Percentiles rank a stretch among this genome's conserved stretches.
Evolutionary conservation across 2,797 vertebrate species (phyloP).

Genomic region (Onychomys arenicola): DNA sequence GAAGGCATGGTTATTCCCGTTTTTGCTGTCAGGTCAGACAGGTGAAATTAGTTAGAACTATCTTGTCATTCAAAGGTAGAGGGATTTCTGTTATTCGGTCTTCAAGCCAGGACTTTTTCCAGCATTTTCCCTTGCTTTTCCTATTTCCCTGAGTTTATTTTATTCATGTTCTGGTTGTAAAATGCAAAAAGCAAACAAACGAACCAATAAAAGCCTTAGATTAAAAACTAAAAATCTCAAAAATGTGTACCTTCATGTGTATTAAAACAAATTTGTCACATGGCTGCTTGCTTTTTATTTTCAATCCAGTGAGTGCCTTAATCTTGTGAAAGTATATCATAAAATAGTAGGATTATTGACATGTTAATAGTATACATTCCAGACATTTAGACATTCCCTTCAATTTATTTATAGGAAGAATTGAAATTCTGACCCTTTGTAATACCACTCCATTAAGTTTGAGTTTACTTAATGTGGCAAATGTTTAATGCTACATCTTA

Average conservation of each 20-base stretch:
- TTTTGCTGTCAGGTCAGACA: background rate
- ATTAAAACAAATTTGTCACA: constrained; percentile 24
- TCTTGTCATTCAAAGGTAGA: background rate
- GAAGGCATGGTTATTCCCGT: background rate
- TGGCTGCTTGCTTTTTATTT: constrained; percentile 4
- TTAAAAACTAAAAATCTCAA: constrained; percentile 43
- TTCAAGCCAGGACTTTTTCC: background rate
- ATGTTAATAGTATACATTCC: background rate
- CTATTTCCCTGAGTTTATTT: constrained; percentile 12
- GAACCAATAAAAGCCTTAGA: background rate
- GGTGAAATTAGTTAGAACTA: background rate
- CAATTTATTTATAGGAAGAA: constrained; percentile 56
- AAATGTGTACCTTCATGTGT: background rate
- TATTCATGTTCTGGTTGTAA: constrained; percentile 1
- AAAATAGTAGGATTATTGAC: background rate
- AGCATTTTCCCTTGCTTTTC: background rate
- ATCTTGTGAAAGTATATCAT: background rate
- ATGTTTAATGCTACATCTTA: constrained; percentile 35
- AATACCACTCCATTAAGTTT: constrained; percentile 18
- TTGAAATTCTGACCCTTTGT: constrained; percentile 2
- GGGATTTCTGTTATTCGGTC: background rate
- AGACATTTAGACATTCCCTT: background rate
- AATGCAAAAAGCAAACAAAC: background rate
- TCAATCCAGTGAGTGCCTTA: background rate
- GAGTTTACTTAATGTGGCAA: constrained; percentile 33